Evolutionary conservation across 2,888 invertebrate genomes (phyloP).

Genomic region (Tinea pellionella): DNA sequence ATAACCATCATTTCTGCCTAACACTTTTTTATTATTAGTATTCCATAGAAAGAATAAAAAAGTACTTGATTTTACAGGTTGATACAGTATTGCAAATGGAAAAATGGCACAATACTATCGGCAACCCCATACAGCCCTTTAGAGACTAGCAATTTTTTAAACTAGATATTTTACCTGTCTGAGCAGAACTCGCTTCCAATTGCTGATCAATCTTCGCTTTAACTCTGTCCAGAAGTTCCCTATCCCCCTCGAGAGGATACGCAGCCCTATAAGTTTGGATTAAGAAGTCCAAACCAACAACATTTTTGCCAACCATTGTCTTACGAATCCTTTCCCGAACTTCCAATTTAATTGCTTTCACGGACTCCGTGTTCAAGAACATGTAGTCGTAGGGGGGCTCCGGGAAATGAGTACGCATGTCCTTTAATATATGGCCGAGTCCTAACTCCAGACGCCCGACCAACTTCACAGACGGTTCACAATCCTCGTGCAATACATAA

Average conservation of each 20-base stretch:
- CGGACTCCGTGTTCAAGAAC: slow-evolving; percentile 21
- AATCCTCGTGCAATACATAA: slow-evolving; percentile 25
- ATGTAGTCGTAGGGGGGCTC: neutral
- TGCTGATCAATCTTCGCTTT: neutral
- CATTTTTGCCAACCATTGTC: slow-evolving; percentile 36
- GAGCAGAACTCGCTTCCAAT: neutral
- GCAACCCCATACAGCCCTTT: no score
- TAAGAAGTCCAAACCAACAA: slow-evolving; percentile 28
- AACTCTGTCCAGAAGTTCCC: slow-evolving; percentile 25
- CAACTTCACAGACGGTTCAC: slow-evolving; percentile 30
- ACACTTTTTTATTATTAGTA: no score
- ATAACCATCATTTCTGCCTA: no score
- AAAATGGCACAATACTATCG: no score
- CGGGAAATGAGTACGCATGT: slow-evolving; percentile 16
- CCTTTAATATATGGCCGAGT: slow-evolving; percentile 41
- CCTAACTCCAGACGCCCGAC: slow-evolving; percentile 48
- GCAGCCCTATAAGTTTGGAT: slow-evolving; percentile 32
- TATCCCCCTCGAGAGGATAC: slow-evolving; percentile 33
- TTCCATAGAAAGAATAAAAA: no score
- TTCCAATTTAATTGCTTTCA: slow-evolving; percentile 31
- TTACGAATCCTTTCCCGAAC: slow-evolving; percentile 40
- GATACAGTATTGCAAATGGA: no score
- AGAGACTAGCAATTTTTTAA: no score
- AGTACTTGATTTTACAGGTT: no score
- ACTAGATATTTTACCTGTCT: neutral